Conservation (phyloP, 1,140 invertebrate species). For the Hydropsyche tenuis region DNA sequence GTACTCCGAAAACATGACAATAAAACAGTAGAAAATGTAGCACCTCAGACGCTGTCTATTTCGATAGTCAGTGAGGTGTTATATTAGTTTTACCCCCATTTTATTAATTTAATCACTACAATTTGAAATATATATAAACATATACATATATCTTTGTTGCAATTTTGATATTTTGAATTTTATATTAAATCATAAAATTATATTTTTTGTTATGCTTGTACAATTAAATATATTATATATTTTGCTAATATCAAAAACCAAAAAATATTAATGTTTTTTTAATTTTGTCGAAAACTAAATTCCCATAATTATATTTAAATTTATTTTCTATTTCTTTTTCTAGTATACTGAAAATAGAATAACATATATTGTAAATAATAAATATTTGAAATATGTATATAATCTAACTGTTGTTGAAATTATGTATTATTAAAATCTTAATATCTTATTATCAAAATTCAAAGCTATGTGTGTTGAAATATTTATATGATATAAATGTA, state of each 20-base stretch:
- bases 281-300: neutral
- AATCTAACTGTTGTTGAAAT: conserved; percentile 43
- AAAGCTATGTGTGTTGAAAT: conserved; percentile 32
- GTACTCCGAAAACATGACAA: too few relatives aligned
- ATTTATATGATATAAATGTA: conserved; percentile 17
- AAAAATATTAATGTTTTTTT: too few relatives aligned
- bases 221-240: too few relatives aligned
- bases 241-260: neutral
- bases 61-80: too few relatives aligned
- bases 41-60: too few relatives aligned
- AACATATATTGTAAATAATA: conserved; percentile 20
- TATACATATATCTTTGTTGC: neutral
- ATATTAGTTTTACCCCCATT: conserved; percentile 5
- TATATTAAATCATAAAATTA: conserved; percentile 12
- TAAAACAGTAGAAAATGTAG: too few relatives aligned
- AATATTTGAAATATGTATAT: conserved; percentile 32
- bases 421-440: neutral
- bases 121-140: too few relatives aligned
- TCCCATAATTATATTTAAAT: neutral
- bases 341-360: neutral
- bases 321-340: conserved; percentile 10
- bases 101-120: neutral
- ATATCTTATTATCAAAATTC: conserved; percentile 26
- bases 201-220: neutral
- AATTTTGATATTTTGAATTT: neutral